Conservation (phyloP, 2,113 vertebrate species). For the Melanerpes formicivorus region DNA sequence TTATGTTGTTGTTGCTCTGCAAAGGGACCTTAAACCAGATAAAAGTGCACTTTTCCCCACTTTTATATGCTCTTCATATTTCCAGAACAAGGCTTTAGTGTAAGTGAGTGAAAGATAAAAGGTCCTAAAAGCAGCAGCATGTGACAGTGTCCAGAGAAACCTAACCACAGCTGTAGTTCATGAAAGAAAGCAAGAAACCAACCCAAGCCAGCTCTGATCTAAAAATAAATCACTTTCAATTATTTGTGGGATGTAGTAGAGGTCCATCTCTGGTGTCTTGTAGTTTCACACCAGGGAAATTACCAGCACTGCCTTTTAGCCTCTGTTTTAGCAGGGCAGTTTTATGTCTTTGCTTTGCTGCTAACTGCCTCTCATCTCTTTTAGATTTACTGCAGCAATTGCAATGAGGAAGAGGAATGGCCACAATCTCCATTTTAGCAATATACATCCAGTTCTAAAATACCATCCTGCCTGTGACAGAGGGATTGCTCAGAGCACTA, state of each 20-base stretch:
- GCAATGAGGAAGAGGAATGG: slow-evolving; percentile 1
- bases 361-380: slow-evolving; percentile 19
- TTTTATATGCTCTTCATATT: neutral
- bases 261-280: neutral
- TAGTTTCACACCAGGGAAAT: slow-evolving; percentile 29
- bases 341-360: slow-evolving; percentile 42
- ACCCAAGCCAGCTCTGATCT: neutral
- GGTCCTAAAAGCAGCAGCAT: neutral
- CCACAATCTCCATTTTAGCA: slow-evolving; percentile 1
- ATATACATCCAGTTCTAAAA: slow-evolving; percentile 15
- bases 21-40: neutral
- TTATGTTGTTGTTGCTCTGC: neutral
- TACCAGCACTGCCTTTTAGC: slow-evolving; percentile 3
- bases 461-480: neutral
- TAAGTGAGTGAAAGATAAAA: neutral
- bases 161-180: neutral
- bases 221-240: slow-evolving; percentile 14
- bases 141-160: neutral
- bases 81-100: neutral
- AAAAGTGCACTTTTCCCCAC: neutral
- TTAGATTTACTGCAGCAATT: slow-evolving; percentile 34
- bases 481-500: slow-evolving; percentile 52
- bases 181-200: neutral
- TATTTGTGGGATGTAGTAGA: neutral
- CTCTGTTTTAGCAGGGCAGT: slow-evolving; percentile 14